These are phyloP conservation scores for Erannis defoliaria DNA, from an alignment of 2,888 invertebrate species.

Conservation along the genomic window DNA sequence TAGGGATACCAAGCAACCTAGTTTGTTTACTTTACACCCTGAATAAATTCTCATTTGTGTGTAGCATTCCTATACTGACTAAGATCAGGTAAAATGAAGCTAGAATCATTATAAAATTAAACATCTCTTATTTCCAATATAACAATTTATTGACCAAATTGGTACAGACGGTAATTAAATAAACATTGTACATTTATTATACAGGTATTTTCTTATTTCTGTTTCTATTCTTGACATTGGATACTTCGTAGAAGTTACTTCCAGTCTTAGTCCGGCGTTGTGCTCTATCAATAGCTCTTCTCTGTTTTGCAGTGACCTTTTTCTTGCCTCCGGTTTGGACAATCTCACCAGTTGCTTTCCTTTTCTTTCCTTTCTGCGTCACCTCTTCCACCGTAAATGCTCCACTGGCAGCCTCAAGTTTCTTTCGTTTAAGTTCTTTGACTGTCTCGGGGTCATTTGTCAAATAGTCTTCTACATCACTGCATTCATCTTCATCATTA, in stretches of 20 bases:
- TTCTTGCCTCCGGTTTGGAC: constrained; percentile 69
- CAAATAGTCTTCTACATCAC: constrained; percentile 83
- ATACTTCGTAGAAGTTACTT: constrained; percentile 95
- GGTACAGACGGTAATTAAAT: neutral
- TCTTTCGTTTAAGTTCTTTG: constrained; percentile 78
- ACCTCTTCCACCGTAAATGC: constrained; percentile 84
- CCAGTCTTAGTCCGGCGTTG: constrained; percentile 93
- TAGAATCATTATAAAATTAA: constrained; percentile 3
- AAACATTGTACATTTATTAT: constrained; percentile 36
- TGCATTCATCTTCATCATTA: constrained; percentile 87
- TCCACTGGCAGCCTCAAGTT: constrained; percentile 83
- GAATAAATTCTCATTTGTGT: too few relatives aligned
- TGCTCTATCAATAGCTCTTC: constrained; percentile 91
- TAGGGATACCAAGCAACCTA: too few relatives aligned
- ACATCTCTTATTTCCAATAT: constrained; percentile 7
- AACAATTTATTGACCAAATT: constrained; percentile 27
- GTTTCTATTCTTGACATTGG: constrained; percentile 96
- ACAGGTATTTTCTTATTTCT: constrained; percentile 88
- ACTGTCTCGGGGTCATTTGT: constrained; percentile 78
- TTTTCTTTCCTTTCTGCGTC: constrained; percentile 70
- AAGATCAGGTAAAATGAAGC: too few relatives aligned
- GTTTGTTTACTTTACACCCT: too few relatives aligned
- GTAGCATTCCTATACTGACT: too few relatives aligned
- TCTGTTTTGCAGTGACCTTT: constrained; percentile 91
- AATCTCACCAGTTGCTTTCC: constrained; percentile 54